Conservation (phyloP, 2,888 invertebrate genomes). For the Leucania comma region DNA sequence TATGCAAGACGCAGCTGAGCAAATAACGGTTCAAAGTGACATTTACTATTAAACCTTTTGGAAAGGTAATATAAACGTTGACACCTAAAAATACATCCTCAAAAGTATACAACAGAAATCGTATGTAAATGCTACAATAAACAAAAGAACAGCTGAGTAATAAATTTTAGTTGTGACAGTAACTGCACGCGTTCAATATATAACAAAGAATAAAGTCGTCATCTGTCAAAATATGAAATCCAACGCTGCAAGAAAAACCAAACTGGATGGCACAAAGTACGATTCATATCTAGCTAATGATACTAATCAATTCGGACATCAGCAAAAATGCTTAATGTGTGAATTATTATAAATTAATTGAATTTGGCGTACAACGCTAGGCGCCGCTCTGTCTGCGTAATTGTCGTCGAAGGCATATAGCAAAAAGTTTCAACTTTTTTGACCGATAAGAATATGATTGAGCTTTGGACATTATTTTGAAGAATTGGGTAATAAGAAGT, state of each 20-base stretch:
- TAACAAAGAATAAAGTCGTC: constrained; percentile 23
- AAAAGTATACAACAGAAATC: constrained; percentile 10
- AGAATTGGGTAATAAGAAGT: neutral
- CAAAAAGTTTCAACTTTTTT: neutral
- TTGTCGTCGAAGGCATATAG: neutral
- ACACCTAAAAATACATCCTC: neutral
- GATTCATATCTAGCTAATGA: constrained; percentile 8
- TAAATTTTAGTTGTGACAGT: constrained; percentile 40
- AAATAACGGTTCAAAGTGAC: constrained; percentile 27
- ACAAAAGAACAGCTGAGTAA: constrained; percentile 42
- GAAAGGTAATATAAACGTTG: constrained; percentile 2
- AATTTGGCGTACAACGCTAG: constrained; percentile 9
- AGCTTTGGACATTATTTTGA: neutral
- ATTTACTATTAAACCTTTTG: neutral
- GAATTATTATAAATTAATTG: constrained; percentile 15
- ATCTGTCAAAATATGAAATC: constrained; percentile 31
- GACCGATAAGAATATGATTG: constrained; percentile 14
- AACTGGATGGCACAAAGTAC: constrained; percentile 8
- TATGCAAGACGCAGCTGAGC: constrained; percentile 29
- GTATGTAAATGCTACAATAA: constrained; percentile 1
- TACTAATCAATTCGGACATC: constrained; percentile 20
- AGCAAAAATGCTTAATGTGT: constrained; percentile 6
- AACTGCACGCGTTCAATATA: constrained; percentile 31
- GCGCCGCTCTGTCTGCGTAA: constrained; percentile 14
- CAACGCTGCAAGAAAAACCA: constrained; percentile 16